Base-by-base conservation (phyloP, 2,888 invertebrate genomes). In the Lasioglossum villosulum region DNA sequence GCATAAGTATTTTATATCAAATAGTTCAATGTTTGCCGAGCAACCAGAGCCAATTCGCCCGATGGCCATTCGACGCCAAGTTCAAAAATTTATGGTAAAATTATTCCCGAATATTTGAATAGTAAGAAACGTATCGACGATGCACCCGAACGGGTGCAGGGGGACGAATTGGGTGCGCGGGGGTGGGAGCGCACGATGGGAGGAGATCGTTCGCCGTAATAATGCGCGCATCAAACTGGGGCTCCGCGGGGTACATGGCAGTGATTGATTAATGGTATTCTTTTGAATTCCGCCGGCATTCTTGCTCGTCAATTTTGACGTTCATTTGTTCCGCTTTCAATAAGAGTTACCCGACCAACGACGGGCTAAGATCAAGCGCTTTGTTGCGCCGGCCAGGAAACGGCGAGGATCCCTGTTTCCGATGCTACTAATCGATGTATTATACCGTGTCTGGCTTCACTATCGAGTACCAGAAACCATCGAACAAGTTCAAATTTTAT, bases 1-100 rank as follows among this genome's bases (percentile, higher is more conserved):
- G 89, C 86, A 89, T 88, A 87, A 90, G 90, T 92, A 93, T 92
- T 92, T 93, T 92, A 92, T 90, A 90, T 91, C 91, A 91, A 92
- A 92, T 90, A 90, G 90, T 91, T 92, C 91, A 91, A 92, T 91
- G 93, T 90, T 92, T 86, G 86, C 88, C 88, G 90, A 91, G 91
- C 90, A 90, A 92, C 89, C 92, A 82, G 90, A 92, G 90, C 92
- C 91, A 92, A 92, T 93, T 90, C 89, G 91, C 85, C 89, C 87
- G 90, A 91, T 90, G 90, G 89, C 86, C 83, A 87, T 87, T 83
- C 90, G 88, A 89, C 91, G 92, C 92, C 93, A 92, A 93, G 88
- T 90, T 88, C 83, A 81, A 89, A 87, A 88, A 88, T 93, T 93
- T 92, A 93, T 91, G 89, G 88, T 88, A 89, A 92, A 92, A 93